Percentiles rank a stretch among this genome's conserved stretches.
phyloP scores from a whole-genome alignment of 2,113 vertebrate genomes.

The Garra rufa region DNA sequence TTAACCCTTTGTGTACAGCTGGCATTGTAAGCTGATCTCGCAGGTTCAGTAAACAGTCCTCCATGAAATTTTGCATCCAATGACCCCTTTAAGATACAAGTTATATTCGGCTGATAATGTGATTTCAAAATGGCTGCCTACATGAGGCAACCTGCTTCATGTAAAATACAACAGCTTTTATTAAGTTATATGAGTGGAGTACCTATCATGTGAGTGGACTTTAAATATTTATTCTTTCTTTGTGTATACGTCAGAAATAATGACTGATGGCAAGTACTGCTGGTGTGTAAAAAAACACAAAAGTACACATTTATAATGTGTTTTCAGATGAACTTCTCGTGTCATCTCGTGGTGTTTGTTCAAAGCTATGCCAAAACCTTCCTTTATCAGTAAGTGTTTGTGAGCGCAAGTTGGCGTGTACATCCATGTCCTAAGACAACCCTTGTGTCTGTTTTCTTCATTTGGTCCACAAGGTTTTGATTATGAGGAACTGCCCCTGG shows the following conservation, averaged over 20 bases:
- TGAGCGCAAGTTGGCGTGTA: background rate
- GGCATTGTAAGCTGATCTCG: too few species aligned
- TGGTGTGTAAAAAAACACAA: background rate
- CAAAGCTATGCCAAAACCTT: background rate
- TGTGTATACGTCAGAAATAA: background rate
- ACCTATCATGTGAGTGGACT: background rate
- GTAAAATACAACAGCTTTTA: background rate
- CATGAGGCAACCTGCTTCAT: background rate
- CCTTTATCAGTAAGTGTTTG: background rate
- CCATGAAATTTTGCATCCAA: too few species aligned
- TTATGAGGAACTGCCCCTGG: constrained; percentile 35
- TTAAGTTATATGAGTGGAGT: background rate
- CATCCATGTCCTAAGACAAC: constrained; percentile 31
- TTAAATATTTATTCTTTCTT: background rate
- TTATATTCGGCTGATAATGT: background rate
- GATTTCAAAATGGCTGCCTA: background rate
- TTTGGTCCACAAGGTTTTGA: constrained; percentile 23
- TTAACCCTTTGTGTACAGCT: too few species aligned
- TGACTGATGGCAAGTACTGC: background rate
- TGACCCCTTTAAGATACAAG: too few species aligned
- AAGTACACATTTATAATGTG: background rate
- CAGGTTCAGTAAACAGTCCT: too few species aligned
- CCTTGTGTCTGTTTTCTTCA: constrained; percentile 26
- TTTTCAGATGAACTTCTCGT: background rate
- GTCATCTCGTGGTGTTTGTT: background rate